phyloP scores from a whole-genome alignment of 2,888 invertebrate genomes.

The Lottia scabra region DNA sequence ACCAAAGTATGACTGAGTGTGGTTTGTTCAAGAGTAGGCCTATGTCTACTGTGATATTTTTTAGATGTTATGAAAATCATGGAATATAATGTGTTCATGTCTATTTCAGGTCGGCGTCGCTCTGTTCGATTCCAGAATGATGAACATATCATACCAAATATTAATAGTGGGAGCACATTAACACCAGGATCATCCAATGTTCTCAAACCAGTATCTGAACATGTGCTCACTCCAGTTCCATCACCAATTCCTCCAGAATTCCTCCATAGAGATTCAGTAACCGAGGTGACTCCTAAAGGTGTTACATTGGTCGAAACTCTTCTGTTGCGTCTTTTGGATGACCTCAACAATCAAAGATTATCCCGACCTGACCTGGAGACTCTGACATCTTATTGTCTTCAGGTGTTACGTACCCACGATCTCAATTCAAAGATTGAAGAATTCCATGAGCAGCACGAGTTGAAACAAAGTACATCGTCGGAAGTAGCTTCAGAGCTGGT shows the following conservation, averaged over 20 bases:
- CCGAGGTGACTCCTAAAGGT: slow-evolving; percentile 16
- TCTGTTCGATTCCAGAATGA: slow-evolving; percentile 36
- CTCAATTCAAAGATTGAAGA: slow-evolving; percentile 8
- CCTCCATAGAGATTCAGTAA: slow-evolving; percentile 17
- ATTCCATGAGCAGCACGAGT: background rate
- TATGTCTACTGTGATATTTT: no score
- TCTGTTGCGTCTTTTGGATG: slow-evolving; percentile 41
- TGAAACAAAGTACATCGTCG: slow-evolving; percentile 13
- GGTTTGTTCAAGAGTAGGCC: no score
- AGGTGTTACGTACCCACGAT: slow-evolving; percentile 18
- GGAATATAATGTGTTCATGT: no score
- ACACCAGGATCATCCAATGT: background rate
- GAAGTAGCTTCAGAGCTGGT: slow-evolving; percentile 44
- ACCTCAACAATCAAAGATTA: slow-evolving; percentile 37
- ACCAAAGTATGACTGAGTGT: no score
- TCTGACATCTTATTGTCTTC: slow-evolving; percentile 31
- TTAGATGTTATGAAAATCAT: no score
- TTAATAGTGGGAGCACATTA: background rate
- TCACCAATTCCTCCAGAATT: slow-evolving; percentile 37
- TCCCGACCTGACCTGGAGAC: slow-evolving; percentile 39
- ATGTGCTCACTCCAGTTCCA: slow-evolving; percentile 43
- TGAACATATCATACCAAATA: slow-evolving; percentile 29
- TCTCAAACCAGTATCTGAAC: slow-evolving; percentile 37
- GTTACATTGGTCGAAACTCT: slow-evolving; percentile 36
- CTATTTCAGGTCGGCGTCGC: slow-evolving; percentile 24